phyloP scores from a whole-genome alignment of 2,113 vertebrate genomes.

The Pungitius pungitius region DNA sequence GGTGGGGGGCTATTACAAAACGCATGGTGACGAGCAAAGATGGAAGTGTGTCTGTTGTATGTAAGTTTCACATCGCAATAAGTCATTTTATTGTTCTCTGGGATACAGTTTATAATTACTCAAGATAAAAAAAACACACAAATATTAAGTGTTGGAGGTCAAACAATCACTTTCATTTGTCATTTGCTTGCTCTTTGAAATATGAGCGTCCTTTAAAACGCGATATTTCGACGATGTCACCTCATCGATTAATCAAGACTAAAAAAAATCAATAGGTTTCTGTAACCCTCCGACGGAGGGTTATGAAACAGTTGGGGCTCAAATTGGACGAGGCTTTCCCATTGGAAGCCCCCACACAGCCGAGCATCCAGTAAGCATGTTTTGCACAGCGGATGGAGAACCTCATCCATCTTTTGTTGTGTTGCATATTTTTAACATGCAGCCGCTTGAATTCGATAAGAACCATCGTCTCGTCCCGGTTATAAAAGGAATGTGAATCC shows the following conservation, averaged over 20 bases:
- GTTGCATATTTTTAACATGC: slow-evolving; percentile 31
- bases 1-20: background rate
- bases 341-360: background rate
- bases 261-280: background rate
- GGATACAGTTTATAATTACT: background rate
- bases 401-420: slow-evolving; percentile 32
- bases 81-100: background rate
- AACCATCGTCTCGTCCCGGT: slow-evolving; percentile 23
- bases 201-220: background rate
- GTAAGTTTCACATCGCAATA: slow-evolving; percentile 2
- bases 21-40: slow-evolving; percentile 23
- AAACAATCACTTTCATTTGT: background rate
- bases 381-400: slow-evolving; percentile 4
- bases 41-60: background rate
- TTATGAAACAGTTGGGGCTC: background rate
- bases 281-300: background rate
- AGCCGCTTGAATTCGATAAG: background rate
- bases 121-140: no score
- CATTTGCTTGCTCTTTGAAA: background rate
- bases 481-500: slow-evolving; percentile 18
- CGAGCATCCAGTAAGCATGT: slow-evolving; percentile 1
- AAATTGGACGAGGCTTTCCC: background rate
- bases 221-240: background rate
- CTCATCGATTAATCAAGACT: background rate
- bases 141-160: background rate